Evolutionary conservation across 2,113 vertebrate genomes (phyloP), one percentile per base, ranked within the genome.

Genomic region (Hyperopisus bebe): DNA sequence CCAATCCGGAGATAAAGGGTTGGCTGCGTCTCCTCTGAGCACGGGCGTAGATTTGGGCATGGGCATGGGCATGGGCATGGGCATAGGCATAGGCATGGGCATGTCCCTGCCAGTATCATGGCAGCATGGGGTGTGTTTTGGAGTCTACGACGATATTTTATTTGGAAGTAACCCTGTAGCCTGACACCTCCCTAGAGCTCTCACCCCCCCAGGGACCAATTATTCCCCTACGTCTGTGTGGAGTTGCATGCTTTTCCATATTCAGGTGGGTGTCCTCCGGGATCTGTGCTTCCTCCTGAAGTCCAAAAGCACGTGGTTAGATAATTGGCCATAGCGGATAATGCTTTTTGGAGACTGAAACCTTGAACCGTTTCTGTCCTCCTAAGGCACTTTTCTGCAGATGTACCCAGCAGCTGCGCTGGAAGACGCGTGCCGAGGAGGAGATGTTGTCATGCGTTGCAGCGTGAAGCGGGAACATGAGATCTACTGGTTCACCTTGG

Each of bases 361-460:
- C n/a, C 9, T 42, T 15, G n/a, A 39, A 80, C 42, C 1, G 15
- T 80, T 80, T 19, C 74, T 6, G 5, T 80, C 17, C 74, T 42
- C 74, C 31, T 80, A 42, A 80, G 74, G 74, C 35, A 80, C 74
- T 80, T 19, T 80, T 80, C 74, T 80, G 74, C 74, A 80, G 74
- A 80, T 80, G 35, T 80, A 19, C 35, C 35, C 74, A 80, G 35
- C 74, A 42, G 35, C 31, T n/a, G 74, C 42, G 31, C 17, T 80
- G 74, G 74, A 42, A 13, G 74, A 80, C 1, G 74, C 13, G 13
- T 80, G 74, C 35, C 2, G 9, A 6, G 74, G 74, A 3, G 74
- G 74, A 19, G 17, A 80, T 19, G 74, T 80, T 35, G 17, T 42
- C 17, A 42, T 80, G 4, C 15, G 7, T 35, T 80, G 74, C 35